phyloP scores from a whole-genome alignment of 2,797 vertebrate species.

The Neomorphus geoffroyi region DNA sequence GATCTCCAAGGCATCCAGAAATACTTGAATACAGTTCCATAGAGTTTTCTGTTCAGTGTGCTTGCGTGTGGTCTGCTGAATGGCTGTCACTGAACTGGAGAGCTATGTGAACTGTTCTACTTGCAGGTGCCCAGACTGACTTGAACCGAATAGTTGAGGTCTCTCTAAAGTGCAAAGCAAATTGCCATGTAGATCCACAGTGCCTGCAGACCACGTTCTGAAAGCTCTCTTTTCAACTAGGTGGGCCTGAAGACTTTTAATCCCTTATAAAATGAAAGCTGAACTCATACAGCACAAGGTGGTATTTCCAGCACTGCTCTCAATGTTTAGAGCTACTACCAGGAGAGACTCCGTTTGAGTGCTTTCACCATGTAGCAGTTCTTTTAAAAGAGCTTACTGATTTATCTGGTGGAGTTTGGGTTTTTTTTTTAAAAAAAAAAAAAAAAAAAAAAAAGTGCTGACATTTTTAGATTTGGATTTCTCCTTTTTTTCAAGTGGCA shows the following conservation, averaged over 20 bases:
- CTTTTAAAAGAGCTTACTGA: not conserved
- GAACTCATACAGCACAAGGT: not conserved
- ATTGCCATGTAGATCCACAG: not conserved
- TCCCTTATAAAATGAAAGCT: not conserved
- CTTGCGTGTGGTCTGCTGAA: not conserved
- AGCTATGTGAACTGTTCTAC: not conserved
- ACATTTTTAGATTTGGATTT: not conserved
- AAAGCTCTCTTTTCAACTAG: not conserved
- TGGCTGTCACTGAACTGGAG: not conserved
- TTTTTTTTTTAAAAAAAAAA: not conserved
- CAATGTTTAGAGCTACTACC: not conserved
- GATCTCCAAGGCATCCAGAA: not conserved
- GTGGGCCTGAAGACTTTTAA: not conserved
- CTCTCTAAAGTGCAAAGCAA: not conserved
- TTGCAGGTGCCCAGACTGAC: not conserved
- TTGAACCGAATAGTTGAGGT: not conserved
- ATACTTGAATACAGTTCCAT: not conserved
- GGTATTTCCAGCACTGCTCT: not conserved
- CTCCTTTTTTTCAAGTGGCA: not conserved
- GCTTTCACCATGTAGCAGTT: not conserved
- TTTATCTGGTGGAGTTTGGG: not conserved
- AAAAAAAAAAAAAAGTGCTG: accelerated
- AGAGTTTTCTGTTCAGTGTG: not conserved
- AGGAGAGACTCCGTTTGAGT: not conserved
- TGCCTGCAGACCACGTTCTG: not conserved